Percentiles rank a stretch among this genome's conserved stretches.
Conservation (phyloP, 1,140 invertebrate genomes). For the Idris sp. region DNA sequence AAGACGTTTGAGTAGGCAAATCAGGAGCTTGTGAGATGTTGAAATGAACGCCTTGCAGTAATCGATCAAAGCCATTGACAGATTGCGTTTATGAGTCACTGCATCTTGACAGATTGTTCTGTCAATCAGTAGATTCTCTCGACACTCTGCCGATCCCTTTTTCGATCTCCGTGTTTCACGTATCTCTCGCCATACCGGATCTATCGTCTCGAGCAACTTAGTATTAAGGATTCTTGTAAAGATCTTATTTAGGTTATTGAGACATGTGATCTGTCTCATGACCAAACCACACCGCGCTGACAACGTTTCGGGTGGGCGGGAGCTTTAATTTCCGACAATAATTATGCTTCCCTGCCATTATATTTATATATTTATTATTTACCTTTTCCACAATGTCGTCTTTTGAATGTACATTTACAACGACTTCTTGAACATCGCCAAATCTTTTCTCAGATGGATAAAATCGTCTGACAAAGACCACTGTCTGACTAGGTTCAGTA, state of each 20-base stretch:
- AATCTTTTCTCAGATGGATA: slow-evolving; percentile 80
- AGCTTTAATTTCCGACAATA: no score
- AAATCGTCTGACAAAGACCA: slow-evolving; percentile 83
- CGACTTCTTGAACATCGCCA: slow-evolving; percentile 80
- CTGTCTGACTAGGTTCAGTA: slow-evolving; percentile 80
- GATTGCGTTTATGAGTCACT: neutral
- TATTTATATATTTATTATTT: no score
- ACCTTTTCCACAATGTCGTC: no score
- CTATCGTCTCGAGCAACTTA: neutral
- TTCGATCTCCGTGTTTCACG: neutral
- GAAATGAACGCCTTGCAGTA: neutral
- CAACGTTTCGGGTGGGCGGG: no score
- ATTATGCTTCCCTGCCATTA: no score
- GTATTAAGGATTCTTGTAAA: neutral
- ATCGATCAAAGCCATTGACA: slow-evolving; percentile 1
- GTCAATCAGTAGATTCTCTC: neutral
- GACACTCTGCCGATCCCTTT: neutral
- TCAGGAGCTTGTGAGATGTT: neutral
- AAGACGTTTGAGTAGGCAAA: neutral
- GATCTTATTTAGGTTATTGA: neutral
- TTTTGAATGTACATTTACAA: slow-evolving; percentile 77
- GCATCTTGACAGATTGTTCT: slow-evolving; percentile 4
- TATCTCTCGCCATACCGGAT: neutral
- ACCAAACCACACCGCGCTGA: no score
- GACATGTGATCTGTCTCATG: no score